A percentile compares a stretch with the other conserved stretches of the same genome.
Evolutionary conservation across 2,888 invertebrate genomes (phyloP).

Genomic region (Campaea margaritaria): DNA sequence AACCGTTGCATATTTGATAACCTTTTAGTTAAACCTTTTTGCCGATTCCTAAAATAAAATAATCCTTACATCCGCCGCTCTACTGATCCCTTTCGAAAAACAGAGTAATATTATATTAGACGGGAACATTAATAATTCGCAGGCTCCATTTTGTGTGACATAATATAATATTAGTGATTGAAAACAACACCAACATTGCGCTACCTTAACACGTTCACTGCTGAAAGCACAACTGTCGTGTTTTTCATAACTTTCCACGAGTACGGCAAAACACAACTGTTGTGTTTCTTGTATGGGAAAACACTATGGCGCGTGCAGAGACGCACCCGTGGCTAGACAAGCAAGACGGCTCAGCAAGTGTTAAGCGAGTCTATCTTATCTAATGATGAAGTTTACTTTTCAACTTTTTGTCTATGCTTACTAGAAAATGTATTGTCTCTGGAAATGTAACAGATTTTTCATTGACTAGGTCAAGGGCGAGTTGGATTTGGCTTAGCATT

Average conservation of each 20-base stretch:
- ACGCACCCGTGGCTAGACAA: no score
- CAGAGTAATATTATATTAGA: slow-evolving; percentile 20
- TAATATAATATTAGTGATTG: slow-evolving; percentile 20
- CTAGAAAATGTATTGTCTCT: slow-evolving; percentile 5
- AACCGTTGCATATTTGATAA: slow-evolving; percentile 15
- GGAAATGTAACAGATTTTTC: slow-evolving; percentile 3
- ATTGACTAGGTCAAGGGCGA: slow-evolving; percentile 1
- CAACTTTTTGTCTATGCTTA: slow-evolving; percentile 11
- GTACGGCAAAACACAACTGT: no score
- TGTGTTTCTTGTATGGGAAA: no score
- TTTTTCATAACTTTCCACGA: no score
- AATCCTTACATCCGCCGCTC: slow-evolving; percentile 6
- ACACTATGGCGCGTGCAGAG: no score
- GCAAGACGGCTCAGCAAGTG: no score
- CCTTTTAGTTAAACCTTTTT: slow-evolving; percentile 5
- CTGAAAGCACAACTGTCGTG: no score
- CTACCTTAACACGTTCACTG: no score
- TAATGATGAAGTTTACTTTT: slow-evolving; percentile 12
- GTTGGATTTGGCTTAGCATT: no score
- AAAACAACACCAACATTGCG: slow-evolving; percentile 3
- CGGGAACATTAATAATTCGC: slow-evolving; percentile 22
- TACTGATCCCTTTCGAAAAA: slow-evolving; percentile 6
- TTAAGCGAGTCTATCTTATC: slow-evolving; percentile 4
- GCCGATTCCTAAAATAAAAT: slow-evolving; percentile 17
- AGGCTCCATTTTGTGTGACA: slow-evolving; percentile 16